phyloP scores from a whole-genome alignment of 2,797 vertebrate genomes.

The Synaphobranchus kaupii region DNA sequence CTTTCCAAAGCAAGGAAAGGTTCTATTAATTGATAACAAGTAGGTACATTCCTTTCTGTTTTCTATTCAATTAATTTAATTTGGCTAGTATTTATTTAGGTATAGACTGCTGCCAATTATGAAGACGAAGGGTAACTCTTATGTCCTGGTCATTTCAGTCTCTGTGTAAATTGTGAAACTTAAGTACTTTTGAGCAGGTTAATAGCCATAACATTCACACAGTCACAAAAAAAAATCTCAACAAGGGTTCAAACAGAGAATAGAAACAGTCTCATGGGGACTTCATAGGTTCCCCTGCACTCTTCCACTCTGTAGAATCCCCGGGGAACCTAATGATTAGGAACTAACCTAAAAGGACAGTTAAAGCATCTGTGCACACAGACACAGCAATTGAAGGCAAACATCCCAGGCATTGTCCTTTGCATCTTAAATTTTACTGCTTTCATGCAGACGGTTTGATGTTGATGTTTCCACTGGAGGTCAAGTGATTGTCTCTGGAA shows the following conservation, averaged over 20 bases:
- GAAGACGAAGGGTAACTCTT: neutral
- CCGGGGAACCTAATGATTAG: neutral
- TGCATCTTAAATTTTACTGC: neutral
- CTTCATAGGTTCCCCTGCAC: neutral
- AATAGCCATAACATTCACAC: neutral
- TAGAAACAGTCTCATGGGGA: neutral
- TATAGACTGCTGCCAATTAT: neutral
- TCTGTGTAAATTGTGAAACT: neutral
- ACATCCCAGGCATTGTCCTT: neutral
- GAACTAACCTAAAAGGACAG: neutral
- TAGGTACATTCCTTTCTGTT: conserved; percentile 1
- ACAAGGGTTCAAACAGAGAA: neutral
- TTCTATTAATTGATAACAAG: neutral
- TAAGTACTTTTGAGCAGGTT: neutral
- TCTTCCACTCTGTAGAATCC: neutral
- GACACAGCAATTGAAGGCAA: neutral
- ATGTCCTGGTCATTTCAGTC: neutral
- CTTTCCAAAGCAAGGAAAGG: neutral
- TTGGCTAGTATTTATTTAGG: conserved; percentile 6
- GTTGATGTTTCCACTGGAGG: neutral
- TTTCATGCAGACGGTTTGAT: neutral
- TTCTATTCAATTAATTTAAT: neutral
- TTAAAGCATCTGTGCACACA: neutral
- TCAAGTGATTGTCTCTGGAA: neutral
- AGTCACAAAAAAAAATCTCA: no score